Base-by-base conservation (phyloP, 2,113 vertebrate genomes). In the Thinocorus orbignyianus region DNA sequence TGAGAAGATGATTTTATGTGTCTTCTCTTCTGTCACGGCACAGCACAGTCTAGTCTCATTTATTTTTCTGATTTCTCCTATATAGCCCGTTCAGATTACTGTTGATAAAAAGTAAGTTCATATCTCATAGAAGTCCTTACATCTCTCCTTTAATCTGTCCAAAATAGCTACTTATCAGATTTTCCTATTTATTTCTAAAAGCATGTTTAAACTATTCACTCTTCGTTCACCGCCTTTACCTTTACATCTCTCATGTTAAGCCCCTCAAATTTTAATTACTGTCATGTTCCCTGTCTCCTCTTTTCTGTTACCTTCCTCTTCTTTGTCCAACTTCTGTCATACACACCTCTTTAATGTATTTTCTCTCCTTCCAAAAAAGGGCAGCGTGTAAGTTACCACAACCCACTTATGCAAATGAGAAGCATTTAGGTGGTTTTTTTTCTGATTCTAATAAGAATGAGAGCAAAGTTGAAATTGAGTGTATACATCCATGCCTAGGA, bases 1-100 rank as follows among this genome's bases (percentile, higher is more conserved):
- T 62, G 17, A 54, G 55, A n/a, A 37, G 58, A 49, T 62, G 2
- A 55, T 81, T 92, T 66, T 84, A n/a, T 33, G 6, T 90, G 69
- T 91, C 54, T 90, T 1, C 30, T 66, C 72, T 92, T 83, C 69
- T 39, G 33, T 60, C 55, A 15, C 33, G 55, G 65, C 72, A 78
- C n/a, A 88, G 65, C 77, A 90, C 64, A 70, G 69, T 88, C 77
- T 92, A 92, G 91, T 93, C 95, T 97, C 64, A 95, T 93, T 83
- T 84, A 74, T 93, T 88, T 96, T 92, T 96, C 95, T 95, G 51
- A 81, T 93, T 97, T 97, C 72, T 96, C 93, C 93, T 93, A 51
- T 96, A 88, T 97, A 94, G 95, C 93, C 92, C 86, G 88, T 96
- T 95, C 92, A 95, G 92, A 93, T 96, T 95, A 94, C 95, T 96